phyloP scores from a whole-genome alignment of 2,113 vertebrate species.

The Falcunculus frontatus region DNA sequence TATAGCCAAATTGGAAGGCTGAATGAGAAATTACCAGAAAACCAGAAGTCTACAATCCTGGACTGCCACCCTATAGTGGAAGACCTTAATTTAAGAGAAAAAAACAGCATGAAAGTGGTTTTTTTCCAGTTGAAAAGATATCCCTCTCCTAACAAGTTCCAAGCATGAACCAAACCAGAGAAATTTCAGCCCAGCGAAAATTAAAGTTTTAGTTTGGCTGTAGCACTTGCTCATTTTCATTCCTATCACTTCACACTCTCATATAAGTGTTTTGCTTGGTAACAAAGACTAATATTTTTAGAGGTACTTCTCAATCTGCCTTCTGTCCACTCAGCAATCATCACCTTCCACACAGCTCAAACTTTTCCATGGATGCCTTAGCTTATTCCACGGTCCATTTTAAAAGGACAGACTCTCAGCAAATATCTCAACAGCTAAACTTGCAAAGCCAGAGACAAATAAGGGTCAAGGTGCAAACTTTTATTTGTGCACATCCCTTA shows the following conservation, averaged over 20 bases:
- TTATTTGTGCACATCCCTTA: not conserved
- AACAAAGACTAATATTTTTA: slow-evolving; percentile 37
- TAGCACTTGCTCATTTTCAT: not conserved
- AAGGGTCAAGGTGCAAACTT: not conserved
- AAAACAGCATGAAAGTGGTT: not conserved
- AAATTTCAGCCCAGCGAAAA: not conserved
- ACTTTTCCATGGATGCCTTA: not conserved
- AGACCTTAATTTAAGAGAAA: not conserved
- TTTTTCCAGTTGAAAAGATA: not conserved
- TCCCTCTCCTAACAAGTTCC: not conserved
- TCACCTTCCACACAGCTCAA: not conserved
- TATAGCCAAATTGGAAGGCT: not conserved
- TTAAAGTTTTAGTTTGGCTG: not conserved
- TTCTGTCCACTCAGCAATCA: not conserved
- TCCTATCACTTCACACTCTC: slow-evolving; percentile 17
- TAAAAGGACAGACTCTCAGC: not conserved
- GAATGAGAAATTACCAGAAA: not conserved
- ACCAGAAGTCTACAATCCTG: not conserved
- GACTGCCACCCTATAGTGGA: not conserved
- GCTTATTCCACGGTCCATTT: not conserved
- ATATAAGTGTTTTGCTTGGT: not conserved
- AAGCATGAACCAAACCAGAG: not conserved
- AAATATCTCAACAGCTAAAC: not conserved
- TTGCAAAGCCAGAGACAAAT: not conserved
- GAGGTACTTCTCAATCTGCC: not conserved